A percentile compares a stretch with the other conserved stretches of the same genome.
phyloP scores from a whole-genome alignment of 2,113 vertebrate genomes.

The Phylloscopus whistleri region DNA sequence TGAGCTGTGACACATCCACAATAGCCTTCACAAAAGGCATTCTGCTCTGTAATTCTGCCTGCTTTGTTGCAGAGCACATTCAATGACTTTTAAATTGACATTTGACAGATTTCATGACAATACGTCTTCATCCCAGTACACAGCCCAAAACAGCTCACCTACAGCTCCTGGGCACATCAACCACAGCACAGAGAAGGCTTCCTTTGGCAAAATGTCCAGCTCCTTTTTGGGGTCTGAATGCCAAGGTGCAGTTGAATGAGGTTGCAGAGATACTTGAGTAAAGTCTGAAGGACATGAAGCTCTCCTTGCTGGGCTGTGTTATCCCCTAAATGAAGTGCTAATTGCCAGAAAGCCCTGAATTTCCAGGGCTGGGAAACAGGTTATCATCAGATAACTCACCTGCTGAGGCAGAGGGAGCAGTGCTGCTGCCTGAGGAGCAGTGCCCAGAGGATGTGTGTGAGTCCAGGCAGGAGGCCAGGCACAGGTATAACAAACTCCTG shows the following conservation, averaged over 20 bases:
- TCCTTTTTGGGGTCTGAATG: background rate
- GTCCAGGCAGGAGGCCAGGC: background rate
- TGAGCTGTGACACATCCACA: background rate
- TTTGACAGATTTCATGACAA: constrained; percentile 5
- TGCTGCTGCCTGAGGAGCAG: background rate
- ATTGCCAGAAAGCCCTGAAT: background rate
- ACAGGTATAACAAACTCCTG: background rate
- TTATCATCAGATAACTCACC: background rate
- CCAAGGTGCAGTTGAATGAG: background rate
- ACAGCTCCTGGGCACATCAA: background rate
- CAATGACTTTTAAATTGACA: background rate
- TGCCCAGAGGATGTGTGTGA: background rate
- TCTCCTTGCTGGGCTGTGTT: background rate
- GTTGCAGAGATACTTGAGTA: background rate
- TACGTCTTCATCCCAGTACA: background rate
- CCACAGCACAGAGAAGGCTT: background rate
- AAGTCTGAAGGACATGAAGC: background rate
- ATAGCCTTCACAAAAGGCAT: background rate
- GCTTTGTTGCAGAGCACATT: background rate
- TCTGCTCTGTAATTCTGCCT: background rate
- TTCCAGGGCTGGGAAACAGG: background rate
- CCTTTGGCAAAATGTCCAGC: background rate
- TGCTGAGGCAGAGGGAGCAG: background rate
- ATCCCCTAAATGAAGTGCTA: background rate
- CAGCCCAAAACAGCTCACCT: background rate